Percentiles rank a stretch among this genome's conserved stretches.
Evolutionary conservation across 2,797 vertebrate species (phyloP).

Genomic region (Salarias fasciatus): DNA sequence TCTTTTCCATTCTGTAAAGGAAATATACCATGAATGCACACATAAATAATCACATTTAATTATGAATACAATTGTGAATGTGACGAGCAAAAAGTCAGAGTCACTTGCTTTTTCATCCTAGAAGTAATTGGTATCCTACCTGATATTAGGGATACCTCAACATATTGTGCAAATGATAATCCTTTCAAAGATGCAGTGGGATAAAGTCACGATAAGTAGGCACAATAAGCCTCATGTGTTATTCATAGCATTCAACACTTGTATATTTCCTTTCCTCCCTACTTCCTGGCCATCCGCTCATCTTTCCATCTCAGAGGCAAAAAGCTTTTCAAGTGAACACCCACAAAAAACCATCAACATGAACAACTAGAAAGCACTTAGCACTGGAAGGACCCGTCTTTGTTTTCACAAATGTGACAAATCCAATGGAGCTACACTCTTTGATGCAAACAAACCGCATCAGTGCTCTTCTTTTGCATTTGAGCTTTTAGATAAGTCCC

Average conservation of each 20-base stretch:
- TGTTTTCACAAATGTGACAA: conserved; percentile 75
- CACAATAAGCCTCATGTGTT: conserved; percentile 71
- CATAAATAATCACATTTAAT: too few species aligned
- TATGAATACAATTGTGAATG: too few species aligned
- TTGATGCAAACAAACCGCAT: conserved; percentile 68
- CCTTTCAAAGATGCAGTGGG: conserved; percentile 17
- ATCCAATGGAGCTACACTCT: conserved; percentile 70
- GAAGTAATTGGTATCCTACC: too few species aligned
- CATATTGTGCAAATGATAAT: conserved; percentile 7
- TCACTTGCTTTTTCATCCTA: too few species aligned
- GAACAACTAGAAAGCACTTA: conserved; percentile 77
- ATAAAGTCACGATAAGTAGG: conserved; percentile 58
- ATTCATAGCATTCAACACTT: conserved; percentile 80
- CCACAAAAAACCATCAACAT: conserved; percentile 63
- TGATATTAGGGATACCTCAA: background rate
- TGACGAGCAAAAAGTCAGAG: too few species aligned
- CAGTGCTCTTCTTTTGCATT: conserved; percentile 25
- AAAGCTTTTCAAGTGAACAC: conserved; percentile 76
- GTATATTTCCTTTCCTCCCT: conserved; percentile 57
- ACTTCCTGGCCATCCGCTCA: conserved; percentile 67
- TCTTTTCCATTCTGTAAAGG: too few species aligned
- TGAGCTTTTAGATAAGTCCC: conserved; percentile 22
- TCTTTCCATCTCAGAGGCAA: conserved; percentile 80
- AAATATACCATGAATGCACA: too few species aligned
- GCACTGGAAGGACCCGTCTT: conserved; percentile 55